Conservation (phyloP, 2,113 vertebrate genomes). For the Rhipidura dahli region DNA sequence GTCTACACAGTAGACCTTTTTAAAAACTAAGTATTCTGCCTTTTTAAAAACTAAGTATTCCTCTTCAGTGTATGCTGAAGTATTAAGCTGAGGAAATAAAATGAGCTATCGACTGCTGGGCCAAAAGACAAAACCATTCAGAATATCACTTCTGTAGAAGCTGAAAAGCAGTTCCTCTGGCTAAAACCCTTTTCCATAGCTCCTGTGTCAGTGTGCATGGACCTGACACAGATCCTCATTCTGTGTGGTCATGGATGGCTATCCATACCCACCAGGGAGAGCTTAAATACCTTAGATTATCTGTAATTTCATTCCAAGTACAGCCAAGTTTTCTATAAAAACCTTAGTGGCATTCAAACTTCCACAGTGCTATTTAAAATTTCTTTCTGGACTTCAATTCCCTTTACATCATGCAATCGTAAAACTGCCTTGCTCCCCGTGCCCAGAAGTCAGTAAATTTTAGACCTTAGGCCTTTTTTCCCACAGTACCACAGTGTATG, state of each 20-base stretch:
- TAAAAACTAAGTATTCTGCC: neutral
- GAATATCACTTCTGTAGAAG: neutral
- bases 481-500: neutral
- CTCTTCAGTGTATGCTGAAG: neutral
- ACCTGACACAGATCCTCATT: neutral
- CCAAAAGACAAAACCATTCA: neutral
- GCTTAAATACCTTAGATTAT: neutral
- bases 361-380: neutral
- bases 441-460: neutral
- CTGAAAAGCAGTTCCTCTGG: neutral
- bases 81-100: neutral
- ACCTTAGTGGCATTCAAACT: neutral
- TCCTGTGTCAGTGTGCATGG: neutral
- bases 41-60: neutral
- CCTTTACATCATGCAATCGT: neutral
- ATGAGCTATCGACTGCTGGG: neutral
- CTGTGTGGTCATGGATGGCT: neutral
- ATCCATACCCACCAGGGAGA: neutral
- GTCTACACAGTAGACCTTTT: neutral
- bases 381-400: neutral
- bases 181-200: neutral
- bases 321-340: neutral
- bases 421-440: neutral
- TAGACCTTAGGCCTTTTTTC: neutral
- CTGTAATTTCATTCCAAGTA: neutral